Evolutionary conservation across 2,797 vertebrate genomes (phyloP).

Genomic region (Eulemur rubriventer): DNA sequence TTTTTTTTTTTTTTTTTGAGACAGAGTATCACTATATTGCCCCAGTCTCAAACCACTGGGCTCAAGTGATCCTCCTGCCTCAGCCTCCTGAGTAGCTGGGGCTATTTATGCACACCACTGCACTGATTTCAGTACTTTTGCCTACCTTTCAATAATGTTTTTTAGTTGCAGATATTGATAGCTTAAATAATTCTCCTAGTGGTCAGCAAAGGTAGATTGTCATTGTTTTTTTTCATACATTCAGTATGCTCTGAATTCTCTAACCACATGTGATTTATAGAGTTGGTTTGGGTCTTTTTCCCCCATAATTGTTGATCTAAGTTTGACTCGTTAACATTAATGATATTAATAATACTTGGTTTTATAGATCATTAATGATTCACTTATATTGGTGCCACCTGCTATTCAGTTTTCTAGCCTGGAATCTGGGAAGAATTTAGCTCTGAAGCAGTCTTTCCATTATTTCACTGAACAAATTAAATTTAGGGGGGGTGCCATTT

Average conservation of each 20-base stretch:
- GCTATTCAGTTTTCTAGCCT: not conserved
- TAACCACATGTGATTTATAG: not conserved
- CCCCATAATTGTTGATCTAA: not conserved
- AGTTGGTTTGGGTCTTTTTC: not conserved
- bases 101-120: not conserved
- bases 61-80: not conserved
- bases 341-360: not conserved
- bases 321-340: not conserved
- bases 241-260: not conserved
- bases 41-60: not conserved
- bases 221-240: not conserved
- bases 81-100: not conserved
- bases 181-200: not conserved
- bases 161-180: constrained; percentile 16
- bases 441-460: constrained; percentile 27
- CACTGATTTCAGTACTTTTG: constrained; percentile 5
- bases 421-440: constrained; percentile 4
- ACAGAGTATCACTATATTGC: not conserved
- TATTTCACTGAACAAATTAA: constrained; percentile 33
- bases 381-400: not conserved
- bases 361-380: constrained; percentile 29
- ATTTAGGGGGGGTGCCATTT: not conserved
- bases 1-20: not conserved
- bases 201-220: not conserved
- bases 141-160: not conserved